A percentile compares a stretch with the other conserved stretches of the same genome.
These are phyloP conservation scores for Halcyon smyrnensis DNA, from an alignment of 2,797 vertebrate genomes.

Conservation along the genomic window DNA sequence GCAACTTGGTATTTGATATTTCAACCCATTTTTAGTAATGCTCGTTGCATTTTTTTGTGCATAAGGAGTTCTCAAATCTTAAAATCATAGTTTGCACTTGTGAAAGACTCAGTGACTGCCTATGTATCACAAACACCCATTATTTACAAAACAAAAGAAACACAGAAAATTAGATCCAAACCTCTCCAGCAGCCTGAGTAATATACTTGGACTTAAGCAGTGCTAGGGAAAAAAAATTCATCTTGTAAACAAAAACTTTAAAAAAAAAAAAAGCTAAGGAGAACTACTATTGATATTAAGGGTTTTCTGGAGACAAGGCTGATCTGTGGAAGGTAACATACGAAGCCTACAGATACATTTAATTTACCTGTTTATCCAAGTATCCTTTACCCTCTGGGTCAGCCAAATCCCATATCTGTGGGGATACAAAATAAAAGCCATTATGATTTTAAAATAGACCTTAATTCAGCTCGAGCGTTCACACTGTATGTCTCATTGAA, in stretches of 20 bases:
- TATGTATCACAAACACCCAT: rapidly evolving
- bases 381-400: slow-evolving; percentile 97
- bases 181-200: not conserved
- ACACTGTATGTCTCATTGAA: not conserved
- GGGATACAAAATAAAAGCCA: slow-evolving; percentile 24
- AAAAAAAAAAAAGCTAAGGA: not conserved
- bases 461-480: not conserved
- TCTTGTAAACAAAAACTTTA: not conserved
- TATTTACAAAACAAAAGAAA: not conserved
- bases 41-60: not conserved
- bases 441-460: not conserved
- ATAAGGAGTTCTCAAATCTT: not conserved
- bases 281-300: not conserved
- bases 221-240: not conserved
- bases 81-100: not conserved
- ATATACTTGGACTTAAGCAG: not conserved
- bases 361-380: slow-evolving; percentile 93
- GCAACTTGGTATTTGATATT: not conserved
- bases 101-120: not conserved
- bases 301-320: not conserved
- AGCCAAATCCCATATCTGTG: slow-evolving; percentile 97
- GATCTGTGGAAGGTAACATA: not conserved
- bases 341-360: not conserved
- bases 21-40: not conserved
- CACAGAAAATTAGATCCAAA: not conserved